A percentile compares a stretch with the other conserved stretches of the same genome.
Evolutionary conservation across 2,797 vertebrate species (phyloP).

Genomic region (Perodicticus potto): DNA sequence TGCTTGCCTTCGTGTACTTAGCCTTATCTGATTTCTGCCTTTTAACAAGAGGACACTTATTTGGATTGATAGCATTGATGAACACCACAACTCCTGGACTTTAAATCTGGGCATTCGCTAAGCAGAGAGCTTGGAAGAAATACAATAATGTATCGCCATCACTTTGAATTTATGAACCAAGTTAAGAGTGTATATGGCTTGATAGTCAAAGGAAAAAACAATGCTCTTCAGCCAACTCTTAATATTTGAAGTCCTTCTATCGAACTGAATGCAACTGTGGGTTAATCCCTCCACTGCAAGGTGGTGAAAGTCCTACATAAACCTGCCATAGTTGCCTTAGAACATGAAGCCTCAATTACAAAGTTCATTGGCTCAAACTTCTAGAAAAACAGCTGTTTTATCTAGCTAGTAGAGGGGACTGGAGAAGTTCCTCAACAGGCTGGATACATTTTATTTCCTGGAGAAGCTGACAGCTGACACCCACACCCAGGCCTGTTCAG

Average conservation of each 20-base stretch:
- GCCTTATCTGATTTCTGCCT: background rate
- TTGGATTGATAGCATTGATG: constrained; percentile 2
- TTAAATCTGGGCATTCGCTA: background rate
- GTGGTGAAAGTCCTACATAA: constrained; percentile 57
- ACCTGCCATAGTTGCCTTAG: constrained; percentile 68
- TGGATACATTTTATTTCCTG: constrained; percentile 60
- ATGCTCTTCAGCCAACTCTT: constrained; percentile 58
- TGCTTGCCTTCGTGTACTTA: constrained; percentile 44
- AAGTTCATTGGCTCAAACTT: constrained; percentile 74
- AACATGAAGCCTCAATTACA: constrained; percentile 76
- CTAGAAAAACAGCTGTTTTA: constrained; percentile 85
- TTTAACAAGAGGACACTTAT: constrained; percentile 35
- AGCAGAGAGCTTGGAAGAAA: constrained; percentile 33
- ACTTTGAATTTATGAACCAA: constrained; percentile 46
- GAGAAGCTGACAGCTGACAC: constrained; percentile 66
- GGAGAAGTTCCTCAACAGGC: constrained; percentile 73
- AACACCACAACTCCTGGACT: background rate
- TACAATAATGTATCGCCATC: background rate
- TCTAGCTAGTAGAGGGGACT: constrained; percentile 83
- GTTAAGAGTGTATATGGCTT: background rate
- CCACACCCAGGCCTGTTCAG: constrained; percentile 68
- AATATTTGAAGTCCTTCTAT: constrained; percentile 67
- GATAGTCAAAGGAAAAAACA: constrained; percentile 9
- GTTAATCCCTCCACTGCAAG: constrained; percentile 68
- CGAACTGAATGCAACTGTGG: constrained; percentile 70